Percentiles rank a stretch among this genome's conserved stretches.
Evolutionary conservation across 2,113 vertebrate genomes (phyloP).

Genomic region (Chiloscyllium plagiosum): DNA sequence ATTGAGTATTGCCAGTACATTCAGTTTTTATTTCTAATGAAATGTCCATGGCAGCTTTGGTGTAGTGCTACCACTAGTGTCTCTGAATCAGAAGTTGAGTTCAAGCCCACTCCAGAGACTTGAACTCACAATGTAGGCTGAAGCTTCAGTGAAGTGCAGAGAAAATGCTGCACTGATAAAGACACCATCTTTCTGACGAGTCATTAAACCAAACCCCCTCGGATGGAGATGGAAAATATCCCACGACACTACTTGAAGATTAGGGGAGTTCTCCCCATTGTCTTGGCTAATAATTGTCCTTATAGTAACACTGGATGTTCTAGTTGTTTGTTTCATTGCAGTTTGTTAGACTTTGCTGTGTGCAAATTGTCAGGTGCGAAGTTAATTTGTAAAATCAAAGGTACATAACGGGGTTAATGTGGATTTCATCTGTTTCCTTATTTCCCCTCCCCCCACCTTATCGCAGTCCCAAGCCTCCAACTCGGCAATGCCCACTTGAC

Average conservation of each 20-base stretch:
- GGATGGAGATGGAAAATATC: not conserved
- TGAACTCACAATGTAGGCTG: not conserved
- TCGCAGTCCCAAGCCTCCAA: too few relatives aligned
- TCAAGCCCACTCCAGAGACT: not conserved
- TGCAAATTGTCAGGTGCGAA: not conserved
- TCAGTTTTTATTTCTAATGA: too few relatives aligned
- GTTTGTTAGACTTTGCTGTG: not conserved
- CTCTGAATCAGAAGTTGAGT: not conserved
- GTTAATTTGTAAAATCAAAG: too few relatives aligned
- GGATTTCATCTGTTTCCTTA: too few relatives aligned
- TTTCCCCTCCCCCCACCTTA: too few relatives aligned
- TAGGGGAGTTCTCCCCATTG: not conserved
- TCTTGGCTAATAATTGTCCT: not conserved
- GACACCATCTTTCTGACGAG: not conserved
- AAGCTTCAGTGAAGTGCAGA: not conserved
- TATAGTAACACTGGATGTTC: not conserved
- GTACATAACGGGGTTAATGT: too few relatives aligned
- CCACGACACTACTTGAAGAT: not conserved
- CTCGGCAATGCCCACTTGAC: too few relatives aligned
- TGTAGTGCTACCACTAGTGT: not conserved
- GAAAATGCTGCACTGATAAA: not conserved
- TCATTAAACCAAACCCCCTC: not conserved
- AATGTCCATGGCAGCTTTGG: not conserved
- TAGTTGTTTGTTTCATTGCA: not conserved
- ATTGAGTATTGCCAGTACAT: too few relatives aligned